Conservation (phyloP, 2,888 invertebrate species). For the Noctuana brunneofusca region DNA sequence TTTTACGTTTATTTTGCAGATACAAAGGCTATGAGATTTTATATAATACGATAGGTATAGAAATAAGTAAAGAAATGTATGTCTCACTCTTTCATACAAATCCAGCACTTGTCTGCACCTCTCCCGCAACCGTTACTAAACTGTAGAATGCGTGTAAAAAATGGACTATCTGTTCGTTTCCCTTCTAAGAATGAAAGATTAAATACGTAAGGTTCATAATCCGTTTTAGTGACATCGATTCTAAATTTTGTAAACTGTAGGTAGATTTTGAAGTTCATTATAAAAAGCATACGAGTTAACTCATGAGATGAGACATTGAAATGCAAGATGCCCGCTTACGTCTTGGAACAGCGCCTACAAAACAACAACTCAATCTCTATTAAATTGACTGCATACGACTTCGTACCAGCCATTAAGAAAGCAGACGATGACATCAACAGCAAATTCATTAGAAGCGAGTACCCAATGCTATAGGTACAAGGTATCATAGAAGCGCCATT, state of each 20-base stretch:
- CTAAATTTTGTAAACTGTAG: not conserved
- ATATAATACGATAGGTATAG: no score
- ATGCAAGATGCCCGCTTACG: not conserved
- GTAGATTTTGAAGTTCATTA: no score
- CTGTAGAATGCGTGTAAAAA: conserved; percentile 67
- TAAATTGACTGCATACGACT: conserved; percentile 19
- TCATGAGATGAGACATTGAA: no score
- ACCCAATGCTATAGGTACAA: not conserved
- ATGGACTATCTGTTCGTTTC: conserved; percentile 52
- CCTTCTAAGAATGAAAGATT: conserved; percentile 56
- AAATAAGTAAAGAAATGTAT: no score
- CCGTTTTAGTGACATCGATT: conserved; percentile 11
- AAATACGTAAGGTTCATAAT: conserved; percentile 40
- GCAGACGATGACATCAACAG: conserved; percentile 32
- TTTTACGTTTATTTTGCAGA: no score
- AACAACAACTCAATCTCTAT: conserved; percentile 22
- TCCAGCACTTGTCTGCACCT: conserved; percentile 37
- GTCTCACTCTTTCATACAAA: conserved; percentile 44
- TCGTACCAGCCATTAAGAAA: conserved; percentile 8
- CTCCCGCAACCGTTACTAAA: conserved; percentile 60
- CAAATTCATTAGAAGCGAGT: conserved; percentile 35
- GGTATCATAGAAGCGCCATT: not conserved
- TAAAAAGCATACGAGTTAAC: no score
- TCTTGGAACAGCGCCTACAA: not conserved
- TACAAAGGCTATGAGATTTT: no score